Evolutionary conservation across 2,113 vertebrate species (phyloP).

Genomic region (Caloenas nicobarica): DNA sequence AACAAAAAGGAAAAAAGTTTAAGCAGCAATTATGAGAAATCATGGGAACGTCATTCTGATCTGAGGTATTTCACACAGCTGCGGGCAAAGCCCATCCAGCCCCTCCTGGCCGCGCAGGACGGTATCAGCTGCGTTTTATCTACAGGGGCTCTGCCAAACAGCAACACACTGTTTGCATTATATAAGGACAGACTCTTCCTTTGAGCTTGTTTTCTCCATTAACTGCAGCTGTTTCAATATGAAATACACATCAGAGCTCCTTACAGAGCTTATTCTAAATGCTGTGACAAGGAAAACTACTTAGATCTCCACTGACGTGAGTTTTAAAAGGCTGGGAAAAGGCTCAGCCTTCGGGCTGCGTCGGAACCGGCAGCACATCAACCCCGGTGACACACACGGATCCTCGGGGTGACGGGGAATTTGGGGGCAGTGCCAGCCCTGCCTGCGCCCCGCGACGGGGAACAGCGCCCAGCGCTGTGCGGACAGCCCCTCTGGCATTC

Average conservation of each 20-base stretch:
- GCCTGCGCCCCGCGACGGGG: background rate
- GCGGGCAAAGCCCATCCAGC: background rate
- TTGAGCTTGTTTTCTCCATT: background rate
- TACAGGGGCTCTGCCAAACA: background rate
- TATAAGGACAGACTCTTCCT: background rate
- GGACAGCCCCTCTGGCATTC: too few species aligned
- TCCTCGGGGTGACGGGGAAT: background rate
- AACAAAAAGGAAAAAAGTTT: background rate
- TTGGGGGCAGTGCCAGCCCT: background rate
- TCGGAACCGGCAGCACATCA: background rate
- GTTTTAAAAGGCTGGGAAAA: background rate
- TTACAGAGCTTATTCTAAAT: background rate
- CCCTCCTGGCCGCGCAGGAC: too few species aligned
- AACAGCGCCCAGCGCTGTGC: too few species aligned
- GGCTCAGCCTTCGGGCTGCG: fast-evolving
- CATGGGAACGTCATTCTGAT: background rate
- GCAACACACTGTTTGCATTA: background rate
- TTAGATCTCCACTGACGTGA: background rate
- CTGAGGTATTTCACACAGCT: background rate
- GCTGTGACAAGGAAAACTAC: conserved; percentile 12
- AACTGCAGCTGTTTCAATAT: background rate
- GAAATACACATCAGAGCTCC: conserved; percentile 17
- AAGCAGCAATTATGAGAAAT: background rate
- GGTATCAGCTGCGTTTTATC: background rate
- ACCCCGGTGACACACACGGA: fast-evolving